phyloP scores from a whole-genome alignment of 2,888 invertebrate species.

The Syrphus vitripennis region DNA sequence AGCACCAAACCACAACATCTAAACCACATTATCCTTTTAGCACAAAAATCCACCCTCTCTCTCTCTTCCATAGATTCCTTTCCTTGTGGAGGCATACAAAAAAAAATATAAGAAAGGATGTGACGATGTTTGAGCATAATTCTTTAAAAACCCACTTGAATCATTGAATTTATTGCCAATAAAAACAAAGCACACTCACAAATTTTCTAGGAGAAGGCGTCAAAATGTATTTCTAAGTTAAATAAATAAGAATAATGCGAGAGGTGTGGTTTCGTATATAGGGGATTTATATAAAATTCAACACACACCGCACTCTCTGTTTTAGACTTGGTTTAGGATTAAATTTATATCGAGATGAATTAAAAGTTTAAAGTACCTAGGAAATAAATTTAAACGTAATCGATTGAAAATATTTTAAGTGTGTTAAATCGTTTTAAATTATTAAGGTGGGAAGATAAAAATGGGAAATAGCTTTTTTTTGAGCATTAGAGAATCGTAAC shows the following conservation, averaged over 20 bases:
- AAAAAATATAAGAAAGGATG: too few species aligned
- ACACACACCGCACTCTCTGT: background rate
- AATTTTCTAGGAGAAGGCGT: constrained; percentile 32
- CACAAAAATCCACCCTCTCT: background rate
- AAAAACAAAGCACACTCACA: constrained; percentile 38
- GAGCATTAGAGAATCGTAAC: too few species aligned
- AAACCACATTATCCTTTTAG: constrained; percentile 27
- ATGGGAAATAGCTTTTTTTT: background rate
- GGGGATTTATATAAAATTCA: background rate
- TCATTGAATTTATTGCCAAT: constrained; percentile 54
- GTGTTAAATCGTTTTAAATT: background rate
- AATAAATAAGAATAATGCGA: constrained; percentile 39
- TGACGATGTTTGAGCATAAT: constrained; percentile 17
- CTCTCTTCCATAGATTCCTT: background rate
- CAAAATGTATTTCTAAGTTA: constrained; percentile 27
- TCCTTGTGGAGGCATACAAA: too few species aligned
- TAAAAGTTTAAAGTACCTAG: constrained; percentile 24
- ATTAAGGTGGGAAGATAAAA: background rate
- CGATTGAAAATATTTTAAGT: constrained; percentile 32
- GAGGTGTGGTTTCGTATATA: background rate
- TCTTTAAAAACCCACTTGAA: constrained; percentile 14
- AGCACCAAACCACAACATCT: background rate
- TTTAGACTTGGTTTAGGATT: background rate
- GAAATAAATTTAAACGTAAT: constrained; percentile 28
- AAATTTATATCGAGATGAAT: constrained; percentile 48